phyloP scores from a whole-genome alignment of 2,888 invertebrate species.

The Rhaphigaster nebulosa region DNA sequence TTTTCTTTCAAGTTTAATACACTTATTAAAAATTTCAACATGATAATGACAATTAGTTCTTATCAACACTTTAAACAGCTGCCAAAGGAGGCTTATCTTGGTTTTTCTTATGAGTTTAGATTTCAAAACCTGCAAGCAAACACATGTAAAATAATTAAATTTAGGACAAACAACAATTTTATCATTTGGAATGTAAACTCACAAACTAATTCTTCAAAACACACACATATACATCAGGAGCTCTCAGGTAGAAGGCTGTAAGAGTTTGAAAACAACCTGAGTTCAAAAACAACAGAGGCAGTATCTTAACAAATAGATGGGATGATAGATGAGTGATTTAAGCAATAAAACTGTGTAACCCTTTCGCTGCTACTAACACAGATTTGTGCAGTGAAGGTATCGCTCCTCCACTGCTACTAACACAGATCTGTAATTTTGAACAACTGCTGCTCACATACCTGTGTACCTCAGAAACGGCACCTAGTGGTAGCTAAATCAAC shows the following conservation, averaged over 20 bases:
- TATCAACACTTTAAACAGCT: slow-evolving; percentile 22
- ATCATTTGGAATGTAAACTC: not conserved
- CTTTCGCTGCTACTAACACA: too few relatives aligned
- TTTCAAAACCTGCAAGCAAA: slow-evolving; percentile 15
- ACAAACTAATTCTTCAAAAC: not conserved
- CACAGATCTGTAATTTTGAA: too few relatives aligned
- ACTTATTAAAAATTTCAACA: slow-evolving; percentile 27
- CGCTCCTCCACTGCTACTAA: too few relatives aligned
- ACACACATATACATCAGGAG: not conserved
- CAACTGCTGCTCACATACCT: too few relatives aligned
- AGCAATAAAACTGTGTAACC: too few relatives aligned
- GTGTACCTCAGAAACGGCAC: too few relatives aligned
- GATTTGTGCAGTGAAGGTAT: too few relatives aligned
- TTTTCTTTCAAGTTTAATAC: slow-evolving; percentile 27
- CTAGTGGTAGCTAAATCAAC: too few relatives aligned
- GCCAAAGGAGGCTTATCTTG: not conserved
- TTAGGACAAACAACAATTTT: not conserved
- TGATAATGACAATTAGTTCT: not conserved
- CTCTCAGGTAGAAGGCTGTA: not conserved
- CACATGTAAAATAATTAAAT: not conserved
- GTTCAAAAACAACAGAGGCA: not conserved
- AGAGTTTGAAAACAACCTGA: not conserved
- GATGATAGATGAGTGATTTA: too few relatives aligned
- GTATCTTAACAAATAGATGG: not conserved
- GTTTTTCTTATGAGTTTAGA: slow-evolving; percentile 14